phyloP scores from a whole-genome alignment of 2,797 vertebrate genomes.

The Xyrichtys novacula region DNA sequence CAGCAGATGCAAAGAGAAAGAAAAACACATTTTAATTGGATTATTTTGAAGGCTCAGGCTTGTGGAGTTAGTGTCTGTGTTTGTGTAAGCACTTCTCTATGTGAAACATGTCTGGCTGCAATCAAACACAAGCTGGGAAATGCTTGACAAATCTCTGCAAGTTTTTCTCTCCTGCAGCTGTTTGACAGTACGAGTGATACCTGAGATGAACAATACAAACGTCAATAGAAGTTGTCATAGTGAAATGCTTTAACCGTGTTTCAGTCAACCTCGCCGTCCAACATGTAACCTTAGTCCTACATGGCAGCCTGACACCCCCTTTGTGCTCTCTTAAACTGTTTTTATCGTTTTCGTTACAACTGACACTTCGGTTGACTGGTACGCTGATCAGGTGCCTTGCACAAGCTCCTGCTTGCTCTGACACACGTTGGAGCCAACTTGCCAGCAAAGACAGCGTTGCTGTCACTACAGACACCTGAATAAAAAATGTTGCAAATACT shows the following conservation, averaged over 20 bases:
- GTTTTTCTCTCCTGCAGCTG: conserved; percentile 42
- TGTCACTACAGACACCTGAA: conserved; percentile 75
- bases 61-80: conserved; percentile 43
- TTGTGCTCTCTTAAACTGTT: conserved; percentile 66
- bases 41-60: conserved; percentile 43
- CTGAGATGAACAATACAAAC: conserved; percentile 63
- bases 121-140: conserved; percentile 60
- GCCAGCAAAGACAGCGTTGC: conserved; percentile 66
- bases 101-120: conserved; percentile 58
- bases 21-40: conserved; percentile 33
- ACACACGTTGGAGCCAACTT: conserved; percentile 61
- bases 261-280: conserved; percentile 54
- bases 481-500: conserved; percentile 74
- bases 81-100: conserved; percentile 57
- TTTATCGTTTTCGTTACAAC: conserved; percentile 59
- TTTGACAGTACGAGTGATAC: conserved; percentile 69
- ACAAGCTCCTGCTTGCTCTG: conserved; percentile 80
- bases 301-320: conserved; percentile 64
- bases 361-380: conserved; percentile 75
- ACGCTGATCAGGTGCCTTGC: conserved; percentile 69
- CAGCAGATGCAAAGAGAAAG: conserved; percentile 31
- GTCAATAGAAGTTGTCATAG: conserved; percentile 53
- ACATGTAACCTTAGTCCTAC: conserved; percentile 54
- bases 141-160: conserved; percentile 57
- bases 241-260: conserved; percentile 61